A percentile compares a stretch with the other conserved stretches of the same genome.
phyloP scores from a whole-genome alignment of 2,888 invertebrate species.

The Hetaerina titia region DNA sequence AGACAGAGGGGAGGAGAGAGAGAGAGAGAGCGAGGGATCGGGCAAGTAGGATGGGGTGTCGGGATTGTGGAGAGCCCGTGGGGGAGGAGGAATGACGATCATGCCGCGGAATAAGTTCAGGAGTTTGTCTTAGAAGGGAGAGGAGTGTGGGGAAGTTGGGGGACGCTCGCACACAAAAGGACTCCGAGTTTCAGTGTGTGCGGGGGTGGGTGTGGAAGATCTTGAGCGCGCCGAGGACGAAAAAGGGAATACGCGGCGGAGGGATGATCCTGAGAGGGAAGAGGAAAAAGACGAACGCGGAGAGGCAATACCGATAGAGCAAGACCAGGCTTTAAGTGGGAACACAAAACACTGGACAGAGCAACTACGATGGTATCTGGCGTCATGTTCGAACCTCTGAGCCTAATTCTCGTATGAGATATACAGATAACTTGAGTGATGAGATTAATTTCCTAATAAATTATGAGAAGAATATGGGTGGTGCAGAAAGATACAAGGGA shows the following conservation, averaged over 20 bases:
- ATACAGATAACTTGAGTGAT: no score
- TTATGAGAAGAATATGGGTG: no score
- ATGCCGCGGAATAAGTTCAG: slow-evolving; percentile 35
- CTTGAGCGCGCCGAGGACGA: neutral
- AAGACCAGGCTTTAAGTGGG: neutral
- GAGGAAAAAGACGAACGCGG: neutral
- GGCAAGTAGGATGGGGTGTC: neutral
- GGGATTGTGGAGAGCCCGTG: neutral
- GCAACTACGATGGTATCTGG: no score
- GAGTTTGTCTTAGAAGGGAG: slow-evolving; percentile 50
- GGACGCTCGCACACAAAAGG: neutral
- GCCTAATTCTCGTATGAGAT: no score
- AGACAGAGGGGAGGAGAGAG: neutral
- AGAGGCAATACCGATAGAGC: neutral
- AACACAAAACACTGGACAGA: no score
- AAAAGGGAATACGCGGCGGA: neutral
- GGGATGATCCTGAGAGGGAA: neutral
- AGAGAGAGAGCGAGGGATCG: neutral
- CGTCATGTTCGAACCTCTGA: no score
- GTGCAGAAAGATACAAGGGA: no score
- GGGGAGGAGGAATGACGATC: neutral
- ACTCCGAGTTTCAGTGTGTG: neutral
- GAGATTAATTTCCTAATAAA: no score
- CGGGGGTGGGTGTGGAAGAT: neutral
- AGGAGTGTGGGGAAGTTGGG: neutral